Evolutionary conservation across 2,888 invertebrate species (phyloP).

Genomic region (Toxonevra muliebris): DNA sequence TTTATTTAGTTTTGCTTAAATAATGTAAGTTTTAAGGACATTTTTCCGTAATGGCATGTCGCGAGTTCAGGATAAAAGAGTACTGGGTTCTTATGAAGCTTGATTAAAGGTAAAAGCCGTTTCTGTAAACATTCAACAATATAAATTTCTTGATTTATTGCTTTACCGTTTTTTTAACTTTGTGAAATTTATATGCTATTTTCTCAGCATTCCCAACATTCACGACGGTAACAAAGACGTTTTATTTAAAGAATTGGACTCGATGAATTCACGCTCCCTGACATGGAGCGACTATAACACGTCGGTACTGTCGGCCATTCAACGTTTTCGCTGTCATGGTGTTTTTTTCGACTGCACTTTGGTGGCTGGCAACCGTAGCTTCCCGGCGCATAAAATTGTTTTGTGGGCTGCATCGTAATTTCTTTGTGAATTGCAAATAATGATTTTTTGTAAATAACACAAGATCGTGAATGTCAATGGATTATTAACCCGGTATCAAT

Average conservation of each 20-base stretch:
- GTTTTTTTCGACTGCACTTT: constrained; percentile 73
- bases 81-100: no score
- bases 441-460: no score
- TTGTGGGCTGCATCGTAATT: constrained; percentile 73
- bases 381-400: constrained; percentile 73
- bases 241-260: constrained; percentile 61
- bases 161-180: no score
- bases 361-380: constrained; percentile 72
- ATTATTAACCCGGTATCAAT: no score
- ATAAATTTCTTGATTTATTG: no score
- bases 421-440: constrained; percentile 69
- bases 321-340: constrained; percentile 70
- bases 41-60: no score
- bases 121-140: no score
- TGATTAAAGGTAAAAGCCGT: no score
- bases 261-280: constrained; percentile 69
- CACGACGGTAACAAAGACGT: constrained; percentile 46
- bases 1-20: no score
- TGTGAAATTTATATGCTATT: constrained; percentile 7
- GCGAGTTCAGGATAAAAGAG: no score
- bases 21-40: no score
- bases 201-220: constrained; percentile 35
- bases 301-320: constrained; percentile 71
- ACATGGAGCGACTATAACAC: constrained; percentile 74
- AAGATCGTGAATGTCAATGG: no score